Percentiles rank a stretch among this genome's conserved stretches.
These are phyloP conservation scores for Mylabris sibirica DNA, from an alignment of 2,888 invertebrate species.

Conservation along the genomic window DNA sequence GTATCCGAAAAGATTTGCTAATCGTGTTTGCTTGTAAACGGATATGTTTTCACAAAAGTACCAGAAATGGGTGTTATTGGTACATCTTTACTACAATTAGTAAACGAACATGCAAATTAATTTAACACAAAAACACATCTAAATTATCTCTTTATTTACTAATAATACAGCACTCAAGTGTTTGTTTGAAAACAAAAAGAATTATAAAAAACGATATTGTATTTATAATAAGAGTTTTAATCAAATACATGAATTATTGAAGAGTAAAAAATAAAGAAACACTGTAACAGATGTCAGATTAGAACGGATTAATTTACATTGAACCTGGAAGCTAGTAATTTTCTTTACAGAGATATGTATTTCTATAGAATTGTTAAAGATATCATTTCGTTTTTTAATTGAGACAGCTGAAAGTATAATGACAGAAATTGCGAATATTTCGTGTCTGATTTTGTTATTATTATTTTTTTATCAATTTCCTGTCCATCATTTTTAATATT, in stretches of 20 bases:
- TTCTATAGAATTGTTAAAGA: slow-evolving; percentile 46
- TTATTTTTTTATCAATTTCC: slow-evolving; percentile 9
- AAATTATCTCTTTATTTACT: not conserved
- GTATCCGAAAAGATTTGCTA: slow-evolving; percentile 21
- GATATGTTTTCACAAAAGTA: slow-evolving; percentile 31
- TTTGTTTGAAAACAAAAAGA: slow-evolving; percentile 2
- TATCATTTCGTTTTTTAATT: slow-evolving; percentile 48
- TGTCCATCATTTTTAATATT: not conserved
- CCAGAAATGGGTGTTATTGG: slow-evolving; percentile 20
- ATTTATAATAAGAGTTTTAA: not conserved
- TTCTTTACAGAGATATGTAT: slow-evolving; percentile 40
- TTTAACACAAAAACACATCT: slow-evolving; percentile 11
- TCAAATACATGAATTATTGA: not conserved
- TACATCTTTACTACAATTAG: slow-evolving; percentile 13
- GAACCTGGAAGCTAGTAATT: slow-evolving; percentile 46
- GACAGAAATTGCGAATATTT: slow-evolving; percentile 2
- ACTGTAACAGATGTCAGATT: slow-evolving; percentile 52
- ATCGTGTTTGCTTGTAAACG: slow-evolving; percentile 35
- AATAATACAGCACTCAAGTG: not conserved
- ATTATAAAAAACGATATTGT: not conserved
- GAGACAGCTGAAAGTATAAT: slow-evolving; percentile 41
- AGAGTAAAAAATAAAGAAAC: not conserved
- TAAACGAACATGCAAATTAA: slow-evolving; percentile 6
- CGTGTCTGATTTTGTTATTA: slow-evolving; percentile 1
- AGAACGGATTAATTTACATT: slow-evolving; percentile 49